phyloP scores from a whole-genome alignment of 2,888 invertebrate species.

The Chelonus formosanus region DNA sequence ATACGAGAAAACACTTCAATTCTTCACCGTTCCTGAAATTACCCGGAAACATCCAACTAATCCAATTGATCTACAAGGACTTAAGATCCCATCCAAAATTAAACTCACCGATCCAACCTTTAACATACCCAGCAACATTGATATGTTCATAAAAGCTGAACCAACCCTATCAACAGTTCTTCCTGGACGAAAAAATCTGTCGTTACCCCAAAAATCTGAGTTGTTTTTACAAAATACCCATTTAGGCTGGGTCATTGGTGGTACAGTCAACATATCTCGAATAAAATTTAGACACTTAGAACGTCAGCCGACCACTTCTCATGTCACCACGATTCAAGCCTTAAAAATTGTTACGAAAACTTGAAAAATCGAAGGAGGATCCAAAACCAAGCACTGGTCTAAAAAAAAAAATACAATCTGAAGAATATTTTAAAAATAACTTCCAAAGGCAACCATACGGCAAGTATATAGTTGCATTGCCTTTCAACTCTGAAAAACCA shows the following conservation, averaged over 20 bases:
- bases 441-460: constrained; percentile 8
- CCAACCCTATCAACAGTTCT: constrained; percentile 10
- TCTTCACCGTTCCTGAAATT: no score
- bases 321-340: no score
- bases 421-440: constrained; percentile 25
- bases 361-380: no score
- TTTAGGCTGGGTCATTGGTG: constrained; percentile 31
- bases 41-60: constrained; percentile 22
- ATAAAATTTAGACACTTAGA: no score
- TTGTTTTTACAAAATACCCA: constrained; percentile 30
- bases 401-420: constrained; percentile 21
- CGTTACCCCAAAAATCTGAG: constrained; percentile 7
- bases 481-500: constrained; percentile 30
- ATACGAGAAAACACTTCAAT: no score
- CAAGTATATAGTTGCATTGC: constrained; percentile 32
- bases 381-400: not conserved
- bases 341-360: no score
- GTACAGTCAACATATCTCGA: constrained; percentile 5
- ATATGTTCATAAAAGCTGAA: constrained; percentile 29
- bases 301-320: no score
- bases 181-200: constrained; percentile 28
- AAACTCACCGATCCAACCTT: constrained; percentile 34
- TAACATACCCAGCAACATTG: constrained; percentile 28
- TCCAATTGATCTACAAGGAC: constrained; percentile 5
- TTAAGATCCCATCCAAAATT: constrained; percentile 12